Percentiles rank a stretch among this genome's conserved stretches.
phyloP scores from a whole-genome alignment of 2,888 invertebrate species.

The Plagiodera versicolora region DNA sequence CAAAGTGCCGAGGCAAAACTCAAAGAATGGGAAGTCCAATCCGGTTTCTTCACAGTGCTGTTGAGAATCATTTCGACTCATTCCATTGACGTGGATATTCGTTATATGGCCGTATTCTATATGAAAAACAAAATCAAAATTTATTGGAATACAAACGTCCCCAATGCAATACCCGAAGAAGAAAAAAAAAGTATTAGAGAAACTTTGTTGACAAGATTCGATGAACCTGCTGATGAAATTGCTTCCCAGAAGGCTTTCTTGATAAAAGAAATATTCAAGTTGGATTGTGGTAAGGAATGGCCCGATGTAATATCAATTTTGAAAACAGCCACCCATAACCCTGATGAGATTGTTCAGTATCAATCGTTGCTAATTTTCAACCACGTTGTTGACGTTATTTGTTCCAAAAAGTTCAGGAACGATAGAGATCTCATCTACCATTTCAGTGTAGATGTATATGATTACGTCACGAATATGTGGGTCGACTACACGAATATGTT shows the following conservation, averaged over 20 bases:
- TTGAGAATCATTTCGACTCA: conserved; percentile 76
- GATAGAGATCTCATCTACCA: conserved; percentile 84
- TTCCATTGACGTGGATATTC: conserved; percentile 76
- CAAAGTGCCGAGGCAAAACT: conserved; percentile 88
- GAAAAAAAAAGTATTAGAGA: conserved; percentile 74
- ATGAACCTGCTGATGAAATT: conserved; percentile 84
- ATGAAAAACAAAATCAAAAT: conserved; percentile 93
- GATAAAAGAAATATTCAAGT: conserved; percentile 84
- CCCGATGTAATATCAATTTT: conserved; percentile 79
- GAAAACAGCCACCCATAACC: conserved; percentile 72
- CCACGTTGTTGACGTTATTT: conserved; percentile 86
- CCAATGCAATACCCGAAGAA: conserved; percentile 75
- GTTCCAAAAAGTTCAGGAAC: conserved; percentile 77
- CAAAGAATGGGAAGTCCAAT: conserved; percentile 85
- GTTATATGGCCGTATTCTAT: conserved; percentile 90
- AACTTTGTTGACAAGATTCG: conserved; percentile 66
- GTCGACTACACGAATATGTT: conserved; percentile 72
- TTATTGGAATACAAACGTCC: conserved; percentile 86
- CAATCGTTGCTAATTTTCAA: conserved; percentile 81
- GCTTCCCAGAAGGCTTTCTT: conserved; percentile 87
- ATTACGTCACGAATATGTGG: conserved; percentile 78
- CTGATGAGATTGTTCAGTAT: conserved; percentile 74
- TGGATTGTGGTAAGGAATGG: conserved; percentile 88
- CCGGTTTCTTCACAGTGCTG: conserved; percentile 85
- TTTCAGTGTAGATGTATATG: conserved; percentile 72